Conservation (phyloP, 2,113 vertebrate genomes). For the Strix aluco region DNA sequence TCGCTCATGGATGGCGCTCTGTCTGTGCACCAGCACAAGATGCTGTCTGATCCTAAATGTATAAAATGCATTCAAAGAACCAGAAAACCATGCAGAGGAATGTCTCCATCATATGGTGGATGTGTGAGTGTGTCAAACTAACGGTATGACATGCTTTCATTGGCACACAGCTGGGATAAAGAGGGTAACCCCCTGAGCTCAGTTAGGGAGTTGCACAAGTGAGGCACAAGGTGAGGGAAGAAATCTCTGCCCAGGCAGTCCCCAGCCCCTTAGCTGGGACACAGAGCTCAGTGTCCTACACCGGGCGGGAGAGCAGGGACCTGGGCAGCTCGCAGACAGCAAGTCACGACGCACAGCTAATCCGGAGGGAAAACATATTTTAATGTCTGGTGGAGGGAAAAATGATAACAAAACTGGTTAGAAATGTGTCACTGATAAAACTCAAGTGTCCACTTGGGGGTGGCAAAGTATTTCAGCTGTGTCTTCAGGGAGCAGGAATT, state of each 20-base stretch:
- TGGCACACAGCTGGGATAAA: neutral
- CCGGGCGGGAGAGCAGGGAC: neutral
- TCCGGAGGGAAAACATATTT: neutral
- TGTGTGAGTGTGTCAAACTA: neutral
- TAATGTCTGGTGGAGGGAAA: neutral
- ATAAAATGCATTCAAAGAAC: neutral
- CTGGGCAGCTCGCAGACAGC: neutral
- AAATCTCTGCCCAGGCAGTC: neutral
- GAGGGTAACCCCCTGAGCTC: neutral
- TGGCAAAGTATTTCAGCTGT: constrained; percentile 62
- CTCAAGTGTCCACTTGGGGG: constrained; percentile 66
- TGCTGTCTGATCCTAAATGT: neutral
- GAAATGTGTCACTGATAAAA: neutral
- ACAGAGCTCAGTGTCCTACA: neutral
- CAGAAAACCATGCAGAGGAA: neutral
- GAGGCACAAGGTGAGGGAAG: neutral
- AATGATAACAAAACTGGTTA: neutral
- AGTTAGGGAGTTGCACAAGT: neutral
- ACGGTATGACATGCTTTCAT: neutral
- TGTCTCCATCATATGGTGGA: neutral
- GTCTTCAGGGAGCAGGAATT: constrained; percentile 30
- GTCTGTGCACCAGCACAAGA: neutral
- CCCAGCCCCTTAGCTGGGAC: rapidly evolving
- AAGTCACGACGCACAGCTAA: neutral
- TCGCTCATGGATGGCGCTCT: neutral